These are phyloP conservation scores for Heterocephalus glaber DNA, from an alignment of 2,113 vertebrate genomes.

Conservation along the genomic window DNA sequence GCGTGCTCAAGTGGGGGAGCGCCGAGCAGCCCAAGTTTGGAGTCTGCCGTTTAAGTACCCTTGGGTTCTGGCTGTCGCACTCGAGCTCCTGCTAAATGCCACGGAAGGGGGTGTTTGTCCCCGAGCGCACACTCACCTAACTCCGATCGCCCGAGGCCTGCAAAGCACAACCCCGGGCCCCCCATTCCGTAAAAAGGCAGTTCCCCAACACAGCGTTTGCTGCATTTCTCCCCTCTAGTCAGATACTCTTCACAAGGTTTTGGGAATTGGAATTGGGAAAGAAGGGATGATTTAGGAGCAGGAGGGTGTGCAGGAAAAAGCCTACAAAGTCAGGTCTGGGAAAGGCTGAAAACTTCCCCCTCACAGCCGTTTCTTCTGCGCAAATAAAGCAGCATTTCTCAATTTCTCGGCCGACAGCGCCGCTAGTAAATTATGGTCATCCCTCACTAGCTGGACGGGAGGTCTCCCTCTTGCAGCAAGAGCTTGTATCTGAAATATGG, in stretches of 20 bases:
- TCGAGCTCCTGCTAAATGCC: neutral
- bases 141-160: neutral
- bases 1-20: no score
- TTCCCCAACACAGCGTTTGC: neutral
- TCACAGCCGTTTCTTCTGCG: slow-evolving; percentile 59
- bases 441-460: slow-evolving; percentile 82
- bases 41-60: neutral
- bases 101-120: neutral
- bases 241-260: neutral
- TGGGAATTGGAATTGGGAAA: neutral
- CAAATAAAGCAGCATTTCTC: slow-evolving; percentile 79
- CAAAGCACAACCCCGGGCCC: neutral
- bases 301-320: slow-evolving; percentile 67
- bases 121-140: neutral
- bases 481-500: slow-evolving; percentile 80
- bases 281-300: accelerated
- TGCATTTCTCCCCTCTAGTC: neutral
- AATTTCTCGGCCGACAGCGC: slow-evolving; percentile 79
- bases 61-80: neutral
- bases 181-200: neutral
- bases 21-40: neutral
- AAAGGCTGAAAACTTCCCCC: slow-evolving; percentile 80
- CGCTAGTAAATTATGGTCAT: slow-evolving; percentile 84
- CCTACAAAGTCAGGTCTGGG: slow-evolving; percentile 73
- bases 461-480: slow-evolving; percentile 78